phyloP scores from a whole-genome alignment of 2,797 vertebrate genomes.

The Chaenodraco wilsoni region DNA sequence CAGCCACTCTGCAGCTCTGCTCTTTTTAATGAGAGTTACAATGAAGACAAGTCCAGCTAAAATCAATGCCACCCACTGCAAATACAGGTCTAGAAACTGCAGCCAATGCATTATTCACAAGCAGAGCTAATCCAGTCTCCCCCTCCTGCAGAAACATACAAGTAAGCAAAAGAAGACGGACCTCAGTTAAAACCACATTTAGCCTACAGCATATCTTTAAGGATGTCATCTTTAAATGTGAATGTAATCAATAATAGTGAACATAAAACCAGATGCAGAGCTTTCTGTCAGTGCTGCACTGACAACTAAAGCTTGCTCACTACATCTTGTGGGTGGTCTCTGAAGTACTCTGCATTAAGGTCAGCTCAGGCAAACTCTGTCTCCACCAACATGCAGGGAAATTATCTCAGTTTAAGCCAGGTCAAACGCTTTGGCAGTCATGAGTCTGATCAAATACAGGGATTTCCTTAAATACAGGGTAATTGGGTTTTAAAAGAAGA shows the following conservation, averaged over 20 bases:
- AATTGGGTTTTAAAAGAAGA: conserved; percentile 24
- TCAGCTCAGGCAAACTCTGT: conserved; percentile 47
- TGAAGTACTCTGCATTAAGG: conserved; percentile 52
- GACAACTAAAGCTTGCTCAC: conserved; percentile 8
- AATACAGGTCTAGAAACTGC: conserved; percentile 54
- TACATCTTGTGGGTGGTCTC: conserved; percentile 46
- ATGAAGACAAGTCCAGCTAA: conserved; percentile 52
- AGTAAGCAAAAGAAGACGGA: conserved; percentile 5
- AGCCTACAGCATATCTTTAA: neutral
- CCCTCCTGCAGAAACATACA: conserved; percentile 24
- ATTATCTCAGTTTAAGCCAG: conserved; percentile 49
- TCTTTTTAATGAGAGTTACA: conserved; percentile 50
- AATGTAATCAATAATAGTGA: neutral
- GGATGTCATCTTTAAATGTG: neutral
- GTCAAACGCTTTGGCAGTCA: conserved; percentile 38
- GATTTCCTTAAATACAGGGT: conserved; percentile 12
- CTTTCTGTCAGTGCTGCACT: conserved; percentile 14
- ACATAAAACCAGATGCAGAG: neutral
- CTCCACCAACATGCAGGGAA: conserved; percentile 41
- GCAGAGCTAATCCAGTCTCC: conserved; percentile 49
- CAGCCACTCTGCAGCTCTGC: conserved; percentile 34
- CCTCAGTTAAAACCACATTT: conserved; percentile 6
- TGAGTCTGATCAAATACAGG: conserved; percentile 30
- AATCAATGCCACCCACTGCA: conserved; percentile 63
- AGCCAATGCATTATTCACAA: conserved; percentile 48